phyloP scores from a whole-genome alignment of 1,140 invertebrate genomes.

The Triops longicaudatus region DNA sequence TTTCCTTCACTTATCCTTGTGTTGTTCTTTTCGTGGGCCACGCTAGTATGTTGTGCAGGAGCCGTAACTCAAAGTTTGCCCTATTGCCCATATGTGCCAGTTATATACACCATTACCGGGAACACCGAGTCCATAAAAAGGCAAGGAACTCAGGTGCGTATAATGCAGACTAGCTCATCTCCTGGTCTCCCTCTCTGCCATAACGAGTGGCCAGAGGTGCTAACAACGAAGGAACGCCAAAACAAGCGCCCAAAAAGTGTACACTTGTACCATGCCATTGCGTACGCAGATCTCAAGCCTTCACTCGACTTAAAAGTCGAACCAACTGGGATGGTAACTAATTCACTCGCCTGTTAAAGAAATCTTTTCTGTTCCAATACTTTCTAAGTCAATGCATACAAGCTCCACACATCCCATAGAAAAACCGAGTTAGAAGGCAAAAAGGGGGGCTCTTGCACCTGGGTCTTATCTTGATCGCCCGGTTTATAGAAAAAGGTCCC shows the following conservation, averaged over 20 bases:
- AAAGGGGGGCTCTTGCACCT: slow-evolving; percentile 16
- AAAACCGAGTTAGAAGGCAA: not conserved
- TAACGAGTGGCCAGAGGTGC: slow-evolving; percentile 1
- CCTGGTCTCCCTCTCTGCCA: not conserved
- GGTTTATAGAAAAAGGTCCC: slow-evolving; percentile 7
- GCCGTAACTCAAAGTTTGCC: not conserved
- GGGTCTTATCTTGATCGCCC: slow-evolving; percentile 7
- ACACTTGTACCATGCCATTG: not conserved
- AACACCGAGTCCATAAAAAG: slow-evolving; percentile 7
- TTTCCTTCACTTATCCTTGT: not conserved
- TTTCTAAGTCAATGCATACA: not conserved
- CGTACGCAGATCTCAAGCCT: not conserved
- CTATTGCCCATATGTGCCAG: slow-evolving; percentile 14
- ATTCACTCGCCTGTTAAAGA: not conserved
- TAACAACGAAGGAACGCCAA: not conserved
- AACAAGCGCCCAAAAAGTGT: not conserved
- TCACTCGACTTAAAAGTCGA: not conserved
- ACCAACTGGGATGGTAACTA: not conserved
- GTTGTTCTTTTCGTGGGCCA: not conserved
- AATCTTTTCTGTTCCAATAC: not conserved
- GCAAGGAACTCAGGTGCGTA: slow-evolving; percentile 7
- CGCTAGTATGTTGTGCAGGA: not conserved
- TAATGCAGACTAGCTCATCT: not conserved
- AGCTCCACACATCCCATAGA: not conserved
- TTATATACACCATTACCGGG: slow-evolving; percentile 7